Evolutionary conservation across 2,888 invertebrate genomes (phyloP).

Genomic region (Magallana nippona): DNA sequence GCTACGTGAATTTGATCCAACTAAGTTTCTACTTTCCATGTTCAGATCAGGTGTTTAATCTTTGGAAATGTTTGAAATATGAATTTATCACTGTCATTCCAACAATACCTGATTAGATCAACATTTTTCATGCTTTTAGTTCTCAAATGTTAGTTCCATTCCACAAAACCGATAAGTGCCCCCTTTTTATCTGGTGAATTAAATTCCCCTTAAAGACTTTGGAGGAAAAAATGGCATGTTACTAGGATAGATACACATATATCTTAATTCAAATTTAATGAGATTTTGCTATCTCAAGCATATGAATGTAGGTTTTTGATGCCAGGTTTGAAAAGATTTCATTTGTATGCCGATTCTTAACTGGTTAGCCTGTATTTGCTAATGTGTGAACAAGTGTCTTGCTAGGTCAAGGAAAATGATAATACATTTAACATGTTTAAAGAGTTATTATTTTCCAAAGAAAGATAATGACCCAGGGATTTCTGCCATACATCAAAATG

Average conservation of each 20-base stretch:
- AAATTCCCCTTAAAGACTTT: neutral
- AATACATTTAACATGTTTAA: neutral
- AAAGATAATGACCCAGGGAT: neutral
- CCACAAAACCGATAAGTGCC: slow-evolving; percentile 1
- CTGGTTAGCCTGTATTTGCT: neutral
- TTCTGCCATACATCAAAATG: neutral
- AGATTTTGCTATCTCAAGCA: neutral
- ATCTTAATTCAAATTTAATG: slow-evolving; percentile 33
- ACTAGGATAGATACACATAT: neutral
- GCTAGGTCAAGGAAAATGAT: neutral
- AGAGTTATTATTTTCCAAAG: neutral
- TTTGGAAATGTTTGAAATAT: neutral
- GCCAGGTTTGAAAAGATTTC: slow-evolving; percentile 3
- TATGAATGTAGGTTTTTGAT: slow-evolving; percentile 14
- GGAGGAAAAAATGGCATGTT: neutral
- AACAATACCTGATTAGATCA: slow-evolving; percentile 28
- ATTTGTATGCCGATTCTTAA: neutral
- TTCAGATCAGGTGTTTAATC: slow-evolving; percentile 2
- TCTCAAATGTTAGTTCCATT: slow-evolving; percentile 4
- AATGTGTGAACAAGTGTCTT: neutral
- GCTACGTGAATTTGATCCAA: neutral
- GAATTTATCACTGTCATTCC: slow-evolving; percentile 20
- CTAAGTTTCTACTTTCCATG: neutral
- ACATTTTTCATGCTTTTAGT: slow-evolving; percentile 20
- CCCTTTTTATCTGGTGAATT: neutral